Percentiles rank a stretch among this genome's conserved stretches.
Conservation (phyloP, 92 coral and sea anemone genomes). For the Galaxea fascicularis region DNA sequence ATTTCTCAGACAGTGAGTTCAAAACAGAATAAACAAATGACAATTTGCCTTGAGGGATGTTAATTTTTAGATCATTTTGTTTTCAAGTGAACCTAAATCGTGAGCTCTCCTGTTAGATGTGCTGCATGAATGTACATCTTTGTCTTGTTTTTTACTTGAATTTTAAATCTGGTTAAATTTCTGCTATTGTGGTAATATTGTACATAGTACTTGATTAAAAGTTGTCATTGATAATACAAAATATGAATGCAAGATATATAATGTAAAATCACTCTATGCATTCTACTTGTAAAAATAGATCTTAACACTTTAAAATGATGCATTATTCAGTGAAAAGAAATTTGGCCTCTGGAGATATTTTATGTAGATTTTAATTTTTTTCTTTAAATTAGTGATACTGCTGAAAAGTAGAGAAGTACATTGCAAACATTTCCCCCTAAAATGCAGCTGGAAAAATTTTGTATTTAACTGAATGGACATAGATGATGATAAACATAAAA, state of each 20-base stretch:
- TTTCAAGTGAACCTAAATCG: background rate
- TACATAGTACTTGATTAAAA: background rate
- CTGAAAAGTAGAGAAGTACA: background rate
- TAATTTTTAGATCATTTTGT: background rate
- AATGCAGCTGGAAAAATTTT: background rate
- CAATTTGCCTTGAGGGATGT: background rate
- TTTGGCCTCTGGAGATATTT: background rate
- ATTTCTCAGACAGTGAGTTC: background rate
- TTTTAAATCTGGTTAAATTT: conserved; percentile 9
- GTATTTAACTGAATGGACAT: background rate
- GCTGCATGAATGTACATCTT: background rate
- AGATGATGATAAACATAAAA: background rate
- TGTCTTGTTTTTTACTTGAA: background rate
- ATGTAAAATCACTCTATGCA: background rate
- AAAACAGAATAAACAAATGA: background rate
- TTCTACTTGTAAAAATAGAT: background rate
- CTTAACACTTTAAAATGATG: background rate
- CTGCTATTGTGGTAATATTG: background rate
- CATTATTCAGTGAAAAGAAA: background rate
- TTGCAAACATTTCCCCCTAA: background rate
- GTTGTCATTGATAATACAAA: background rate
- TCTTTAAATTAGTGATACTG: background rate
- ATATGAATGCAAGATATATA: too few relatives aligned
- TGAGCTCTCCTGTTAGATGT: background rate
- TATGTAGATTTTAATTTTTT: background rate